Evolutionary conservation across 1,140 invertebrate genomes (phyloP).

Genomic region (Latrodectus geometricus): DNA sequence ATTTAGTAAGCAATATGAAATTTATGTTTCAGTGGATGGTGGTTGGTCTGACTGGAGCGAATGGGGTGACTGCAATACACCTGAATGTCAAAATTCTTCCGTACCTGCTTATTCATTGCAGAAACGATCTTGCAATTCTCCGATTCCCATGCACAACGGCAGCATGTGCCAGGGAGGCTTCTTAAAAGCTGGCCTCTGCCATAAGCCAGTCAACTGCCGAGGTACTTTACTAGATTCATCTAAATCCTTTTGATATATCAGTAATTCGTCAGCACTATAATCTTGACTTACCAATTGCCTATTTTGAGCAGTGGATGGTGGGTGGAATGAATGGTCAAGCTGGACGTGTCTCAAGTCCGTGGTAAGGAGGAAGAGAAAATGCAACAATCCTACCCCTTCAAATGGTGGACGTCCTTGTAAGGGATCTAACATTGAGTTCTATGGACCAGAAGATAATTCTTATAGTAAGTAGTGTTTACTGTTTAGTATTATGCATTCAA

Average conservation of each 20-base stretch:
- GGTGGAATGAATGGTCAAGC: slow-evolving; percentile 10
- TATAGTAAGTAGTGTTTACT: background rate
- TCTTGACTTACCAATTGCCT: background rate
- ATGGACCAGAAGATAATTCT: background rate
- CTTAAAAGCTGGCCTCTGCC: slow-evolving; percentile 10
- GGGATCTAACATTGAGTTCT: background rate
- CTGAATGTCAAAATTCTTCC: background rate
- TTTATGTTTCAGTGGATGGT: slow-evolving; percentile 22
- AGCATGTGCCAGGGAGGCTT: slow-evolving; percentile 25
- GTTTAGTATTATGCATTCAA: no score
- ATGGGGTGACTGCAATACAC: slow-evolving; percentile 12
- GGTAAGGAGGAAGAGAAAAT: background rate
- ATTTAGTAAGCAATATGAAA: no score
- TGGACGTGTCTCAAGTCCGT: background rate
- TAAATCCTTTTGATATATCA: background rate
- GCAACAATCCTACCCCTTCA: slow-evolving; percentile 9
- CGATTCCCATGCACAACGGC: background rate
- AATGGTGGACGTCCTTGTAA: slow-evolving; percentile 14
- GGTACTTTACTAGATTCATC: background rate
- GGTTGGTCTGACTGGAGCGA: slow-evolving; percentile 28
- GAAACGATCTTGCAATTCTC: slow-evolving; percentile 2
- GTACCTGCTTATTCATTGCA: background rate
- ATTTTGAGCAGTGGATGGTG: slow-evolving; percentile 10
- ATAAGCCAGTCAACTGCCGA: slow-evolving; percentile 2
- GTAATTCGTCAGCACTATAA: background rate